Evolutionary conservation across 2,797 vertebrate genomes (phyloP).

Genomic region (Saxicola maurus): DNA sequence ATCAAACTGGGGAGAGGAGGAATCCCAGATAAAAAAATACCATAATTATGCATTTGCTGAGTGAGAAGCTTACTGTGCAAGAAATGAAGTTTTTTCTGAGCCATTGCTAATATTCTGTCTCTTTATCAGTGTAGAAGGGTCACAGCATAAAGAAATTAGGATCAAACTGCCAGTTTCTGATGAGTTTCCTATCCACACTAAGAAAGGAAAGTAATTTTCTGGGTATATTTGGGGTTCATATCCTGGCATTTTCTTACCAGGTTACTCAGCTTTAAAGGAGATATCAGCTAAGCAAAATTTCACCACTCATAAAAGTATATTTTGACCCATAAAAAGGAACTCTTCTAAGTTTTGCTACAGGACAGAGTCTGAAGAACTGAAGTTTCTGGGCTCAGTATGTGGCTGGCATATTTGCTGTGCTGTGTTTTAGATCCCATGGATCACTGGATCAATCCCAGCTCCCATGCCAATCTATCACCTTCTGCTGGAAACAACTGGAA

Average conservation of each 20-base stretch:
- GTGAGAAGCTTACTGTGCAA: not conserved
- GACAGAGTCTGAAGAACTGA: not conserved
- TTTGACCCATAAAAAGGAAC: not conserved
- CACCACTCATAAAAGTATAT: not conserved
- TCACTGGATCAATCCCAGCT: not conserved
- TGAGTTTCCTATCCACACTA: fast-evolving
- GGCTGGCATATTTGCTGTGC: not conserved
- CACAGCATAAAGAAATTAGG: not conserved
- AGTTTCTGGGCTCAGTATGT: not conserved
- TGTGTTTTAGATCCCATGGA: not conserved
- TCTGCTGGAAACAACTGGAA: not conserved
- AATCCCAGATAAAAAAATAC: not conserved
- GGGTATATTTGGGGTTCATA: not conserved
- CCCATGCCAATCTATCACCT: not conserved
- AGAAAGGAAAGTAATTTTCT: not conserved
- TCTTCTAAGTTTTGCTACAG: not conserved
- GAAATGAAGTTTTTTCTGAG: not conserved
- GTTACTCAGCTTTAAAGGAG: not conserved
- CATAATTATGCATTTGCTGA: not conserved
- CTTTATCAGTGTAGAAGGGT: not conserved
- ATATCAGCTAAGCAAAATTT: not conserved
- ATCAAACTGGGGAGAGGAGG: not conserved
- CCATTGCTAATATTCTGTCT: not conserved
- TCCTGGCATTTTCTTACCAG: not conserved
- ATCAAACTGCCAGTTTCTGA: not conserved